Evolutionary conservation across 2,888 invertebrate species (phyloP).

Genomic region (Cylloceria caligata): DNA sequence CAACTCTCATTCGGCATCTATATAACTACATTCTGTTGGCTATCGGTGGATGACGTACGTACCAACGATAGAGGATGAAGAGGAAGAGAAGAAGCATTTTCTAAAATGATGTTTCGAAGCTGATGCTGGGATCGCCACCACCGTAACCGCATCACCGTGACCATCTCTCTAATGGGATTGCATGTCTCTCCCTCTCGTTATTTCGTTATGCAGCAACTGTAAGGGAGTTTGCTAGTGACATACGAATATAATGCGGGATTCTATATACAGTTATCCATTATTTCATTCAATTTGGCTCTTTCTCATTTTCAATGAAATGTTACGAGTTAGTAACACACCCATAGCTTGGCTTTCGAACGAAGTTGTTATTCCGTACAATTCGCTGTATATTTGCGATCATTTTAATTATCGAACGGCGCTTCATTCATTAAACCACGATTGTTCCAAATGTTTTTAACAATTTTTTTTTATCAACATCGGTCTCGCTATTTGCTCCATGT

Average conservation of each 20-base stretch:
- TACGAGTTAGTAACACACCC: not conserved
- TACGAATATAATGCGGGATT: constrained; percentile 3
- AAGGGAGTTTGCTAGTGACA: constrained; percentile 12
- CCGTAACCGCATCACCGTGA: constrained; percentile 61
- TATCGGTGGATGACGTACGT: constrained; percentile 19
- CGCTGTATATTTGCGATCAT: too few relatives aligned
- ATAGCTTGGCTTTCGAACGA: not conserved
- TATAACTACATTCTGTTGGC: constrained; percentile 1
- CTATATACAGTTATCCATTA: not conserved
- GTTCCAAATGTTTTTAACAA: too few relatives aligned
- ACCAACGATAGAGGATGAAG: constrained; percentile 33
- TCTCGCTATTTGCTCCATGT: too few relatives aligned
- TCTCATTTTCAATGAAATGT: not conserved
- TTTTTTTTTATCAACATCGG: too few relatives aligned
- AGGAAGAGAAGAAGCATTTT: constrained; percentile 50
- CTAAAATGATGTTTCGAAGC: constrained; percentile 65
- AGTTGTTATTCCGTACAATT: not conserved
- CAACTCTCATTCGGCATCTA: constrained; percentile 14
- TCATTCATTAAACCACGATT: too few relatives aligned
- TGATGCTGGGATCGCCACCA: constrained; percentile 55
- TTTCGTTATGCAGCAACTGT: constrained; percentile 20
- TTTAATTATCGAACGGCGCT: too few relatives aligned
- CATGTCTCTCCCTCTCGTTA: constrained; percentile 6
- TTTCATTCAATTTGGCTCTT: not conserved
- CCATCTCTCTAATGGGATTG: constrained; percentile 67